Evolutionary conservation across 2,113 vertebrate genomes (phyloP), one percentile per base, ranked within the genome.

Genomic region (Osmerus mordax): DNA sequence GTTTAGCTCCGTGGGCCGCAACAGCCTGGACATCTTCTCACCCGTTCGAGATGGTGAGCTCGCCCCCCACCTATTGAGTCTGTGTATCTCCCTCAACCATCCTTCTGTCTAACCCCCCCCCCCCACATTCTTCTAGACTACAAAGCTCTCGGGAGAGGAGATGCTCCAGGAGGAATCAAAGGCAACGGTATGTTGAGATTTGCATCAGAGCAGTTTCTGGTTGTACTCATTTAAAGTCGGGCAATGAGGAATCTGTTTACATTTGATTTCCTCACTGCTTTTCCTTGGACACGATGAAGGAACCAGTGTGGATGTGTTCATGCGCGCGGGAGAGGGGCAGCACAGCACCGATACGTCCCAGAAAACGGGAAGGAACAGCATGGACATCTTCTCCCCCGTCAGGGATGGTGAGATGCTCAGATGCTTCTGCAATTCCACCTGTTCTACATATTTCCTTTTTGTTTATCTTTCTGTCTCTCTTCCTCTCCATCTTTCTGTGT

Each of bases 21-120:
- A 84, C 89, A 99, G 97, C 83, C 89, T 98, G 86, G 96, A 97
- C 78, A 73, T 97, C 66, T 98, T 98, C 88, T 98, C 96, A 84
- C 97, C 96, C 3, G 55, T 94, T 52, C 90, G 95, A 80, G 96
- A 97, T 54, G 97, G 96, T 99, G 85, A 92, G 94, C 88, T 64
- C 56, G 5, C 69, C 55, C 15, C 23, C 23, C 1, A 16, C 55
- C 15, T 56, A n/a, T 56, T n/a, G 3, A 56, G 15, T 56, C 55
- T 56, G 87, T 47, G 41, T 5, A 47, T 47, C 41, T 11, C 41
- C 41, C 41, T 47, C 8, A 47, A 11, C 41, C 41, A 2, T 47
- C 41, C 41, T 47, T 47, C 41, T 11, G 41, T 47, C 41, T 47
- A 47, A 47, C 0, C 41, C 36, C 7, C 36, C 8, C 36, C 36